Percentiles rank a stretch among this genome's conserved stretches.
Evolutionary conservation across 2,888 invertebrate genomes (phyloP).

Genomic region (Xylota segnis): DNA sequence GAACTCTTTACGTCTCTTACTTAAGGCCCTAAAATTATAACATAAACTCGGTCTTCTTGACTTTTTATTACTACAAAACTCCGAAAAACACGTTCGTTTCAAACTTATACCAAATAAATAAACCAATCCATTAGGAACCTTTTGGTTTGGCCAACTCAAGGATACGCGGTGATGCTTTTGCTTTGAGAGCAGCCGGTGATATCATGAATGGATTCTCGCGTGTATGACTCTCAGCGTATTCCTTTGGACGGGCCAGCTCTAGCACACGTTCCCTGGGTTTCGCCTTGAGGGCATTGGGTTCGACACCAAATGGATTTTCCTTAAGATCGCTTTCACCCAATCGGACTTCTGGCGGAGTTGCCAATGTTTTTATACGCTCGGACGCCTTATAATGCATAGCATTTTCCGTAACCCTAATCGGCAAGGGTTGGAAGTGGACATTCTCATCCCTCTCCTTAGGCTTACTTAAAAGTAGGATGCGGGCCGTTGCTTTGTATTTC

Average conservation of each 20-base stretch:
- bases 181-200: constrained; percentile 85
- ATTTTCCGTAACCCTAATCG: constrained; percentile 69
- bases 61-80: neutral
- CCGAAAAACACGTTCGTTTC: neutral
- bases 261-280: constrained; percentile 84
- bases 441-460: constrained; percentile 64
- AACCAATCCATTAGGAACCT: constrained; percentile 49
- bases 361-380: constrained; percentile 27
- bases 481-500: constrained; percentile 75
- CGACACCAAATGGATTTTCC: constrained; percentile 85
- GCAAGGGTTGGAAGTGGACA: constrained; percentile 64
- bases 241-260: constrained; percentile 85
- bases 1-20: too few species aligned
- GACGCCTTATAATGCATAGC: constrained; percentile 2
- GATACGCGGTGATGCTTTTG: constrained; percentile 85
- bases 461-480: constrained; percentile 65
- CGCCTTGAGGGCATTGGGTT: constrained; percentile 85
- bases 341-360: constrained; percentile 73
- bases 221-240: constrained; percentile 83
- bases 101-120: neutral
- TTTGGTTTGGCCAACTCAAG: constrained; percentile 85
- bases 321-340: constrained; percentile 84
- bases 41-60: too few species aligned
- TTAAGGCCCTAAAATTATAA: too few species aligned
- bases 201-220: constrained; percentile 85